Percentiles rank a stretch among this genome's conserved stretches.
These are phyloP conservation scores for Drosophila silvestris DNA, from an alignment of 2,888 invertebrate genomes.

Conservation along the genomic window DNA sequence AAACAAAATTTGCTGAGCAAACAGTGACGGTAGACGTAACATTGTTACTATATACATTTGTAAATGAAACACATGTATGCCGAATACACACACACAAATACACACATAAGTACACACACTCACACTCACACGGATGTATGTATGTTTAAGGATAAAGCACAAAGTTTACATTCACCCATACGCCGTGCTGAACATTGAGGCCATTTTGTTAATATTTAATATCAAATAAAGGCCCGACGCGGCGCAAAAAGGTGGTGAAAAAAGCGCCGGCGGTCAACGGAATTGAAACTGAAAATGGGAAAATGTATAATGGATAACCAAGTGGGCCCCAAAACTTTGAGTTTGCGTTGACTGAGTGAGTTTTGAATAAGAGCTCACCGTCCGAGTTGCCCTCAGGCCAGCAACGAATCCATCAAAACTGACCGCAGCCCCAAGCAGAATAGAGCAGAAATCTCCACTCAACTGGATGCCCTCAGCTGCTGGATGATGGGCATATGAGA, in stretches of 20 bases:
- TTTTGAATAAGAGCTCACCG: constrained; percentile 67
- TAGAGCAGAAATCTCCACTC: not conserved
- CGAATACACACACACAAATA: not conserved
- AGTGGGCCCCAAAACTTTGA: constrained; percentile 14
- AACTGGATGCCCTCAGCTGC: constrained; percentile 34
- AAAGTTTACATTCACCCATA: constrained; percentile 72
- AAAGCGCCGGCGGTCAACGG: constrained; percentile 41
- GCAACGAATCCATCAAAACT: constrained; percentile 69
- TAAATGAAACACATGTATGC: constrained; percentile 74
- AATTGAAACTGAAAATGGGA: constrained; percentile 56
- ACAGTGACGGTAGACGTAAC: constrained; percentile 55
- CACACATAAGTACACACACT: not conserved
- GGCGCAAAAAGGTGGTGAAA: constrained; percentile 47
- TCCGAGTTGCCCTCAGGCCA: constrained; percentile 28
- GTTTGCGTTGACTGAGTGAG: constrained; percentile 49
- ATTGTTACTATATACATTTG: constrained; percentile 74
- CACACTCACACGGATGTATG: constrained; percentile 1
- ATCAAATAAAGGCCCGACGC: constrained; percentile 73
- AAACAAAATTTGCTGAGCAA: constrained; percentile 71
- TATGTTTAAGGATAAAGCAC: constrained; percentile 77
- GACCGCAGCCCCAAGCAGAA: constrained; percentile 46
- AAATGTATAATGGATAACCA: constrained; percentile 49
- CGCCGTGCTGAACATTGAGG: constrained; percentile 74
- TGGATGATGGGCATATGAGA: constrained; percentile 42
- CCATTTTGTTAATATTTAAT: constrained; percentile 83